Evolutionary conservation across 1,140 invertebrate species (phyloP).

Genomic region (Leguminivora glycinivorella): DNA sequence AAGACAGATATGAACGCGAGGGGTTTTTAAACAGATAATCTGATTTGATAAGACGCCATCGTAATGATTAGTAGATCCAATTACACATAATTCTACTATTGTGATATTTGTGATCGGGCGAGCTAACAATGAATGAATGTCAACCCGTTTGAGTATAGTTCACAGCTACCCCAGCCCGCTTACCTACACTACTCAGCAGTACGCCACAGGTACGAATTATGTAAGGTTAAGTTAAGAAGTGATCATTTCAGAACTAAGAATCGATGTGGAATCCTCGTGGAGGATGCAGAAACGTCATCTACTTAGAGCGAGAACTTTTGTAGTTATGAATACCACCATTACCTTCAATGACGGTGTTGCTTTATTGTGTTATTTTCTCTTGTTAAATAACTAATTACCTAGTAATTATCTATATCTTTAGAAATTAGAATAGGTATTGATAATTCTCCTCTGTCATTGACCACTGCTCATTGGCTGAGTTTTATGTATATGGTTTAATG

Average conservation of each 20-base stretch:
- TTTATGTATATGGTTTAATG: too few relatives aligned
- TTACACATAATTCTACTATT: not conserved
- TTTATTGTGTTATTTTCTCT: not conserved
- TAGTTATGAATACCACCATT: not conserved
- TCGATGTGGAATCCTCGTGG: too few relatives aligned
- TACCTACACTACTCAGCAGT: not conserved
- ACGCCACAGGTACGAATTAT: not conserved
- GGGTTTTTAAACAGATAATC: slow-evolving; percentile 73
- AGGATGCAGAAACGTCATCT: not conserved
- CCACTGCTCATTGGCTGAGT: too few relatives aligned
- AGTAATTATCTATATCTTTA: too few relatives aligned
- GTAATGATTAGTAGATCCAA: slow-evolving; percentile 55
- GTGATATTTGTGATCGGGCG: not conserved
- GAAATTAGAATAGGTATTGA: too few relatives aligned
- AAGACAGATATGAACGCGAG: slow-evolving; percentile 57
- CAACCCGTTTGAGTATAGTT: not conserved
- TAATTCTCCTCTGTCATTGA: too few relatives aligned
- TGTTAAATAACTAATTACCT: too few relatives aligned
- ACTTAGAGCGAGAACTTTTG: not conserved
- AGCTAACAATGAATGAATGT: not conserved
- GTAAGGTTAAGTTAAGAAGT: too few relatives aligned
- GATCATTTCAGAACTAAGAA: too few relatives aligned
- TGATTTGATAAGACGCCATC: slow-evolving; percentile 68
- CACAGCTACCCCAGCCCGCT: not conserved
- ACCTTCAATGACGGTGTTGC: not conserved